Evolutionary conservation across 2,113 vertebrate genomes (phyloP).

Genomic region (Upupa epops): DNA sequence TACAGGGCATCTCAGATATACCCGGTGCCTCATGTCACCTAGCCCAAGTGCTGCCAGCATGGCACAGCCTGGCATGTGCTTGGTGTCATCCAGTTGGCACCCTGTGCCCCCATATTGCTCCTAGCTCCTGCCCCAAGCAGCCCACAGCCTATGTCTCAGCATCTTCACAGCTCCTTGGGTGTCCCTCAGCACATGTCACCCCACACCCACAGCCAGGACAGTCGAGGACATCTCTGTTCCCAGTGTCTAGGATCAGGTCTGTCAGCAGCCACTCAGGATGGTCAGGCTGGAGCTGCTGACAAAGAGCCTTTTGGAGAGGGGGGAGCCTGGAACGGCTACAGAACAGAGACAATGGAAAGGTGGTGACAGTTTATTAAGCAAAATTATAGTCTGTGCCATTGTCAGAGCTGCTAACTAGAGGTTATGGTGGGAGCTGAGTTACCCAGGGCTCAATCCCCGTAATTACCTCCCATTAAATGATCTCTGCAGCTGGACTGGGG

Average conservation of each 20-base stretch:
- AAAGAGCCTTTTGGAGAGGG: neutral
- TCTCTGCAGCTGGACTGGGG: neutral
- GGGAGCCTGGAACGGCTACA: neutral
- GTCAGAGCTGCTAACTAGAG: neutral
- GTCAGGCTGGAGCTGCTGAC: neutral
- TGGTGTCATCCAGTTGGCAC: neutral
- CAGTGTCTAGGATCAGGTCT: fast-evolving
- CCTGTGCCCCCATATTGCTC: neutral
- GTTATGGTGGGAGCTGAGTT: neutral
- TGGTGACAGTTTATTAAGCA: neutral
- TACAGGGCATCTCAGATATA: fast-evolving
- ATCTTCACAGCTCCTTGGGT: neutral
- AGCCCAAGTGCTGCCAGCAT: fast-evolving
- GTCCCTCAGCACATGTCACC: neutral
- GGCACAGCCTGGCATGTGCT: fast-evolving
- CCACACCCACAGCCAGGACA: fast-evolving
- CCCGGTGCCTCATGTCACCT: neutral
- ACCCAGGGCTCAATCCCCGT: neutral
- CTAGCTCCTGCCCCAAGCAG: neutral
- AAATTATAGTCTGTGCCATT: neutral
- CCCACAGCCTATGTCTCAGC: fast-evolving
- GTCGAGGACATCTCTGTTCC: fast-evolving
- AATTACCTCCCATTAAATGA: conserved; percentile 17
- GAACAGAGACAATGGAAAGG: neutral
- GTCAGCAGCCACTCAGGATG: neutral